Base-by-base conservation (phyloP, 2,888 invertebrate species). In the Amphipyra berbera region DNA sequence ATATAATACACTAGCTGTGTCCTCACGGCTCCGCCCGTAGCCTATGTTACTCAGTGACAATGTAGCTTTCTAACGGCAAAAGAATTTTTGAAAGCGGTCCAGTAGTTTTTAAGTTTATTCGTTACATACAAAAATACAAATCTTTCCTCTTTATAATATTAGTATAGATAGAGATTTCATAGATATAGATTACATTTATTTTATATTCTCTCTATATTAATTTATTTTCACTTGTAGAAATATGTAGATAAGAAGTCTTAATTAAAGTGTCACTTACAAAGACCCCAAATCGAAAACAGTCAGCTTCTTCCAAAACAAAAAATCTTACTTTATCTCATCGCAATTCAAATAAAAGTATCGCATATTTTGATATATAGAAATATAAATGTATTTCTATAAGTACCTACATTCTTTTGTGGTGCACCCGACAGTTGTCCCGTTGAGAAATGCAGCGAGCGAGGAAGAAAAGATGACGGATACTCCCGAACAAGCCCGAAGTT, bases 381-480 rank as follows among this genome's bases (percentile, higher is more conserved):
- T 58, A 61, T 61, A 73, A 58, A 63, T 73, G 48, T 57, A 60
- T 46, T 67, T 66, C 49, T 61, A 71, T 54, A 62, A 21, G 21
- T 21, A 21, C n/a, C 27, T 60, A 48, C 50, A 41, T 59, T 70
- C 61, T 54, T 62, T 76, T 75, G 67, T 71, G 72, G 61, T 61
- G 72, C 63, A 47, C 41, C 37, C 55, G 66, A 73, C 78, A 58
- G 61, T 60, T 68, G 56, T 59, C 56, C 58, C 61, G 54, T 56
- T 61, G 60, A 65, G 68, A 68, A 69, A 68, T 71, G 77, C 80
- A 76, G 46, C 61, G 70, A 70, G 52, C 56, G 73, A 69, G 50
- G 64, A 59, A 68, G 73, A 81, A 78, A 69, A 73, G 71, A 80
- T 83, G 84, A 84, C 79, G 70, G 65, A 81, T 80, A 72, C 77